Percentiles rank a stretch among this genome's conserved stretches.
Evolutionary conservation across 2,797 vertebrate species (phyloP).

Genomic region (Tapera naevia): DNA sequence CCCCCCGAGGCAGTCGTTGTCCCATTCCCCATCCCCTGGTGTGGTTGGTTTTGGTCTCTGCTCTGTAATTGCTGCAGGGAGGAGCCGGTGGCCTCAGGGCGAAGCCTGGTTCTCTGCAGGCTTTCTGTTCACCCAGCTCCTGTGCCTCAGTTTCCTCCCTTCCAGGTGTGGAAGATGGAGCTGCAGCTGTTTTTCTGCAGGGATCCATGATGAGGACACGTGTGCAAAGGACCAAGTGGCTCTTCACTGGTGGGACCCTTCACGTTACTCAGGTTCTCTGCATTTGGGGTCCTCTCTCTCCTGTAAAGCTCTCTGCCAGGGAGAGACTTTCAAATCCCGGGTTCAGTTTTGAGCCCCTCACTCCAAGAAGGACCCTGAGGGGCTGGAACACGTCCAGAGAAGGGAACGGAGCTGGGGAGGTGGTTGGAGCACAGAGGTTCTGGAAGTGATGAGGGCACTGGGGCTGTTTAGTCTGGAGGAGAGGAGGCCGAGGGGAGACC

Average conservation of each 20-base stretch:
- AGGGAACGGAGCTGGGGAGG: too few species aligned
- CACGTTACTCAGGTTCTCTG: accelerated
- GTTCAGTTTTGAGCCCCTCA: too few species aligned
- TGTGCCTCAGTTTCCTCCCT: not conserved
- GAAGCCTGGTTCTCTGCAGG: not conserved
- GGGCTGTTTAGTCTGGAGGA: too few species aligned
- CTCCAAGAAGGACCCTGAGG: too few species aligned
- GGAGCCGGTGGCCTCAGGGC: not conserved
- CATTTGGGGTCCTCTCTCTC: not conserved
- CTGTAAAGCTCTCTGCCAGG: not conserved
- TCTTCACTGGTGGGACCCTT: not conserved
- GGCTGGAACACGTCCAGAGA: too few species aligned
- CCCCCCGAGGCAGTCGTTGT: accelerated
- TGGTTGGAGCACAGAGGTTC: too few species aligned
- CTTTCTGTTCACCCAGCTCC: not conserved
- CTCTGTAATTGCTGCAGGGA: not conserved
- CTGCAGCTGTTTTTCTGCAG: not conserved
- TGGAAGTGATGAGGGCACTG: too few species aligned
- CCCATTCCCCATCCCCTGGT: too few species aligned
- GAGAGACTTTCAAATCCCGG: too few species aligned
- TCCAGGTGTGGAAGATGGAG: not conserved
- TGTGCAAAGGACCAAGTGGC: accelerated
- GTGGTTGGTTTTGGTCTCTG: not conserved
- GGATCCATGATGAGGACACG: accelerated
- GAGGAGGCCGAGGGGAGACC: too few species aligned